A percentile compares a stretch with the other conserved stretches of the same genome.
These are phyloP conservation scores for Chrysotoxum bicinctum DNA, from an alignment of 2,888 invertebrate genomes.

Conservation along the genomic window DNA sequence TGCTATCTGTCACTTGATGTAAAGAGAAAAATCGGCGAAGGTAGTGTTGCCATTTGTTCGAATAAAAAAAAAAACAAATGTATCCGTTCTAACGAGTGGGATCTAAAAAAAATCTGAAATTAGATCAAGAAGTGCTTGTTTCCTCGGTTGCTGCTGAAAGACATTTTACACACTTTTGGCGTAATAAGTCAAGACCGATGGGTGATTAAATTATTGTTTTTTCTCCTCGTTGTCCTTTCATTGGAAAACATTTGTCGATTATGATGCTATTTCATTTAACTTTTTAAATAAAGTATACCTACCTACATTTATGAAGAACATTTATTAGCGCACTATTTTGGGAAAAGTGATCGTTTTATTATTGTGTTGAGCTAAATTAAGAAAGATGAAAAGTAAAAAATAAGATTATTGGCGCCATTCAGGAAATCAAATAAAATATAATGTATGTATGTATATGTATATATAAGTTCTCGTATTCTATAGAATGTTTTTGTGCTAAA, in stretches of 20 bases:
- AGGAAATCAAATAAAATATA: too few species aligned
- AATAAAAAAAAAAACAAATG: neutral
- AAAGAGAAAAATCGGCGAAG: neutral
- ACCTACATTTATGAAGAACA: neutral
- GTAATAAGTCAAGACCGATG: slow-evolving; percentile 15
- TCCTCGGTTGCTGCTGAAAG: slow-evolving; percentile 7
- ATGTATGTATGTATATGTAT: too few species aligned
- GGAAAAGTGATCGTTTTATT: neutral
- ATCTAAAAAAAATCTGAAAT: slow-evolving; percentile 9
- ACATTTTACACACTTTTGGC: slow-evolving; percentile 24
- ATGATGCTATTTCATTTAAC: neutral
- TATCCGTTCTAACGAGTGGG: neutral
- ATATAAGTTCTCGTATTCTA: too few species aligned
- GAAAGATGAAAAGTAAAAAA: neutral
- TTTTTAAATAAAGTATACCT: neutral
- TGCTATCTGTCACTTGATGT: slow-evolving; percentile 47
- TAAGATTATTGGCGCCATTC: neutral
- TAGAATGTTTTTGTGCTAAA: too few species aligned
- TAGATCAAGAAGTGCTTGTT: slow-evolving; percentile 29
- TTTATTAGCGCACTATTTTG: slow-evolving; percentile 2
- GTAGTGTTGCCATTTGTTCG: slow-evolving; percentile 44
- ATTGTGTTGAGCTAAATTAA: neutral
- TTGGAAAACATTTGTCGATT: slow-evolving; percentile 8
- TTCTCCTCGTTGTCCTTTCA: neutral
- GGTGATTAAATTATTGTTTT: neutral